Evolutionary conservation across 2,113 vertebrate genomes (phyloP).

Genomic region (Nannobrachium achirus): DNA sequence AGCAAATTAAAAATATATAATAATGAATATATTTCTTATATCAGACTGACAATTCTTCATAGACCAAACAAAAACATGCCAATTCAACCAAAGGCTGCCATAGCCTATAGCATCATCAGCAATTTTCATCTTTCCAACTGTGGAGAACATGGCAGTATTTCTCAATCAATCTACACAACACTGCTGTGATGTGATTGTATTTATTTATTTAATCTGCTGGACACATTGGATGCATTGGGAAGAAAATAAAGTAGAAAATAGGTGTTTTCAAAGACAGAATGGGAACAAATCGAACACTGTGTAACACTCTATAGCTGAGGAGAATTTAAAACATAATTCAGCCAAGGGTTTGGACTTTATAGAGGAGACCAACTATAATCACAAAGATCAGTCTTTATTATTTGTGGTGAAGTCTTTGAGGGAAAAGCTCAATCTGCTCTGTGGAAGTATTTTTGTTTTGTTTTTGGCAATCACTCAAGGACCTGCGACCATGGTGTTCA

Average conservation of each 20-base stretch:
- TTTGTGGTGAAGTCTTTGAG: slow-evolving; percentile 34
- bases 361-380: slow-evolving; percentile 16
- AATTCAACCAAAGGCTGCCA: too few relatives aligned
- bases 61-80: too few relatives aligned
- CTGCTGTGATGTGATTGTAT: slow-evolving; percentile 9
- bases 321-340: slow-evolving; percentile 13
- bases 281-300: slow-evolving; percentile 6
- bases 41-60: too few relatives aligned
- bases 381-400: slow-evolving; percentile 41
- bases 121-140: slow-evolving; percentile 48
- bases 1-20: too few relatives aligned
- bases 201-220: slow-evolving; percentile 42
- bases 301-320: neutral
- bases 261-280: slow-evolving; percentile 4
- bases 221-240: slow-evolving; percentile 33
- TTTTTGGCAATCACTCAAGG: slow-evolving; percentile 4
- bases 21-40: too few relatives aligned
- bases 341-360: slow-evolving; percentile 45
- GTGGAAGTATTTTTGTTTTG: slow-evolving; percentile 7
- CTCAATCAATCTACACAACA: slow-evolving; percentile 51
- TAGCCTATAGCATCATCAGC: slow-evolving; percentile 49
- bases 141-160: slow-evolving; percentile 41
- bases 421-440: slow-evolving; percentile 18
- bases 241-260: slow-evolving; percentile 18
- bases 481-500: slow-evolving; percentile 1